phyloP scores from a whole-genome alignment of 2,888 invertebrate genomes.

The Pristionchus maxplancki region DNA sequence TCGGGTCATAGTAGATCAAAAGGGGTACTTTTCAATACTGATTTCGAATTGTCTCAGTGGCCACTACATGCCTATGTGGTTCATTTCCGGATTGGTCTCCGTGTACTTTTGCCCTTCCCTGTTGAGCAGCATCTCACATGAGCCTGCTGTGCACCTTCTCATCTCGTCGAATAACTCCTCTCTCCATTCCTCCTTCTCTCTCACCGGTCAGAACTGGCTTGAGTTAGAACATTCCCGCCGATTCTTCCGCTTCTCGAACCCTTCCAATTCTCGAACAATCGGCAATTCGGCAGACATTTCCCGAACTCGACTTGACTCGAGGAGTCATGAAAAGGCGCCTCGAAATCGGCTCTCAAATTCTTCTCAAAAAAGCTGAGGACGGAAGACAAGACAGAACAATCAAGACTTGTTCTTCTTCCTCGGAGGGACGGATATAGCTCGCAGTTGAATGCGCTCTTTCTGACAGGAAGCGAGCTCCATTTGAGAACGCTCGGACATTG shows the following conservation, averaged over 20 bases:
- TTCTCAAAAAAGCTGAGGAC: not conserved
- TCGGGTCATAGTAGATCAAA: no score
- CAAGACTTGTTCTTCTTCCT: not conserved
- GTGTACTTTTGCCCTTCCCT: no score
- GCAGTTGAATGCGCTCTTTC: not conserved
- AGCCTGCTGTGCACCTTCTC: not conserved
- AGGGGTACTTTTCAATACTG: no score
- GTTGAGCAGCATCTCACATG: not conserved
- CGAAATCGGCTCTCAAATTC: constrained; percentile 24
- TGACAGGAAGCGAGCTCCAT: not conserved
- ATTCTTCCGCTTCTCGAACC: constrained; percentile 19
- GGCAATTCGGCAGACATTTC: constrained; percentile 19
- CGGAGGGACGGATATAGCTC: not conserved
- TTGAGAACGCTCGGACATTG: not conserved
- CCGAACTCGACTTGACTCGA: not conserved
- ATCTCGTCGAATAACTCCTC: not conserved
- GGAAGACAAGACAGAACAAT: constrained; percentile 28
- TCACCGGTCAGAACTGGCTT: not conserved
- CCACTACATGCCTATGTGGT: no score
- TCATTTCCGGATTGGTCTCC: no score
- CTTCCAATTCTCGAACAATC: constrained; percentile 21
- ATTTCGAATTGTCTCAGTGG: no score
- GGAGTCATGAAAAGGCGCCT: constrained; percentile 16
- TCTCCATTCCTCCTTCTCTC: not conserved
- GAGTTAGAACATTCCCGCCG: not conserved